Percentiles rank a stretch among this genome's conserved stretches.
phyloP scores from a whole-genome alignment of 2,113 vertebrate genomes.

The Oostethus manadensis region DNA sequence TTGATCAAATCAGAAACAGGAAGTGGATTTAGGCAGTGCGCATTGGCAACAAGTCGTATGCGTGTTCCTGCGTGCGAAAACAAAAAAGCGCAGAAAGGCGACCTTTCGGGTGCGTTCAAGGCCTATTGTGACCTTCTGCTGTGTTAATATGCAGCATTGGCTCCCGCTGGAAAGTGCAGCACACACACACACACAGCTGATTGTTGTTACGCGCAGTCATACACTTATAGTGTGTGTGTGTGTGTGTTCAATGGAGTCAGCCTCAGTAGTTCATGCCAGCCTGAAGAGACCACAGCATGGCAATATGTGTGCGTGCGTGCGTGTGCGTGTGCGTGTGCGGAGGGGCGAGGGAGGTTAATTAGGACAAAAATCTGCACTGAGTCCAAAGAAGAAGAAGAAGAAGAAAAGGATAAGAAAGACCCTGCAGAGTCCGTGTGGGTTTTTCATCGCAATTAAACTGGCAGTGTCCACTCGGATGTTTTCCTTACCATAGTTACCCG shows the following conservation, averaged over 20 bases:
- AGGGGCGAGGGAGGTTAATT: conserved; percentile 30
- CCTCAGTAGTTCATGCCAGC: conserved; percentile 28
- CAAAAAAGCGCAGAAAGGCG: conserved; percentile 6
- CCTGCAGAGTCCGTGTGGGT: conserved; percentile 43
- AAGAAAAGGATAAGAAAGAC: conserved; percentile 44
- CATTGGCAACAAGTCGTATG: neutral
- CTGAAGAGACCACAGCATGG: conserved; percentile 37
- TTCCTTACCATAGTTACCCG: too few relatives aligned
- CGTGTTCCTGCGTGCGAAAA: neutral
- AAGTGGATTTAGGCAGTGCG: conserved; percentile 5
- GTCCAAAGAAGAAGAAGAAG: conserved; percentile 8
- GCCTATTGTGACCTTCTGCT: conserved; percentile 1
- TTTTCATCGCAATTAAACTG: conserved; percentile 37
- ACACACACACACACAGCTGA: conserved; percentile 12
- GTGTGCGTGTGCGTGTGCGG: neutral
- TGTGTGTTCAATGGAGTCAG: conserved; percentile 41
- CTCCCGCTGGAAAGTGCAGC: neutral
- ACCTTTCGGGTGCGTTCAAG: conserved; percentile 35
- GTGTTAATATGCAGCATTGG: conserved; percentile 9
- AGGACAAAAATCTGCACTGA: conserved; percentile 41
- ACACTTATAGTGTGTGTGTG: conserved; percentile 17
- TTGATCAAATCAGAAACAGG: conserved; percentile 53
- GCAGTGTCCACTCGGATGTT: conserved; percentile 14
- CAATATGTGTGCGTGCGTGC: conserved; percentile 18
- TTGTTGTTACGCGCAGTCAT: neutral